Percentiles rank a stretch among this genome's conserved stretches.
Evolutionary conservation across 2,888 invertebrate species (phyloP).

Genomic region (Tetrapedia diversipes): DNA sequence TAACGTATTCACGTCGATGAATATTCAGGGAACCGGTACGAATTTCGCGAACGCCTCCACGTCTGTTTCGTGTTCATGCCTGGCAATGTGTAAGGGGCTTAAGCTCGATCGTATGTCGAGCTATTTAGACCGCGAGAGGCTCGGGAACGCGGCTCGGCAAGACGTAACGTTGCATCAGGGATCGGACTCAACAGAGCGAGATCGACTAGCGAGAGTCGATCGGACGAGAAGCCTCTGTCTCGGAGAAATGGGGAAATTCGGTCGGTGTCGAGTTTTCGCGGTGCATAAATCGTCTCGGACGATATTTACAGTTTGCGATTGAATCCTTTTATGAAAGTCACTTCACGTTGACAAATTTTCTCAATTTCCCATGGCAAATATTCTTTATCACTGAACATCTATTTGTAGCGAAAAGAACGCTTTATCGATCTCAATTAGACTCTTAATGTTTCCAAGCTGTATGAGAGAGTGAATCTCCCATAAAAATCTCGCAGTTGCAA

Average conservation of each 20-base stretch:
- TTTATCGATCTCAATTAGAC: no score
- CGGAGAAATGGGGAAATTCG: neutral
- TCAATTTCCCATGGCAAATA: no score
- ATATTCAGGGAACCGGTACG: conserved; percentile 32
- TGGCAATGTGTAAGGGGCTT: conserved; percentile 9
- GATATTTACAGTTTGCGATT: no score
- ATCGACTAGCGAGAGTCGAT: neutral
- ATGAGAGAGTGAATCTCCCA: no score
- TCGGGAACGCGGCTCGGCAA: neutral
- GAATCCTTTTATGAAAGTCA: no score
- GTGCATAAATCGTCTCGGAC: no score
- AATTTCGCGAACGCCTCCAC: conserved; percentile 13
- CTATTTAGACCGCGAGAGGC: conserved; percentile 18
- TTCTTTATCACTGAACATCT: no score
- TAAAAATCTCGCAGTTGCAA: neutral
- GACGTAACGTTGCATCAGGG: conserved; percentile 20
- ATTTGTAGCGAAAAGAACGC: no score
- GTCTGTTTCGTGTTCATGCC: conserved; percentile 6
- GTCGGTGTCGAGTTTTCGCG: no score
- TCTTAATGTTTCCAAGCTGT: no score
- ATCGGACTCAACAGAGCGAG: neutral
- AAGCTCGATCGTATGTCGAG: conserved; percentile 26
- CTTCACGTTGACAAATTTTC: no score
- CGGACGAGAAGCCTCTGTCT: neutral
- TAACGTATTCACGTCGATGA: conserved; percentile 37